Conservation (phyloP, 2,113 vertebrate genomes). For the Notothenia coriiceps region DNA sequence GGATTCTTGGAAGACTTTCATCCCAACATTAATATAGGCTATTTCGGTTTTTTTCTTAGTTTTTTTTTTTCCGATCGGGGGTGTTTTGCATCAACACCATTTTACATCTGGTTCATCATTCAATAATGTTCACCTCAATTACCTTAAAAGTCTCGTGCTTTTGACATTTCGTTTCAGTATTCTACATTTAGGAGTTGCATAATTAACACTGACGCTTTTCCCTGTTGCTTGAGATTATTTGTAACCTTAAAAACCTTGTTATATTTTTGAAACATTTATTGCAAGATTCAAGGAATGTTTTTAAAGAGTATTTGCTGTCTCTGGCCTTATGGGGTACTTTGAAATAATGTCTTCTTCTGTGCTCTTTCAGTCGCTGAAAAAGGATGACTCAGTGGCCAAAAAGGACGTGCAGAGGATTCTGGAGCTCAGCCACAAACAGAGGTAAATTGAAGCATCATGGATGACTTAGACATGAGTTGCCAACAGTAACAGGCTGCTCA, state of each 20-base stretch:
- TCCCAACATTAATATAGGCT: conserved; percentile 47
- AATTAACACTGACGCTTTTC: not conserved
- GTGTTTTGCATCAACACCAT: conserved; percentile 33
- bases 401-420: conserved; percentile 93
- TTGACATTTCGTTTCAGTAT: not conserved
- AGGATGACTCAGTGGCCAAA: conserved; percentile 91
- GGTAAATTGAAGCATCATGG: conserved; percentile 83
- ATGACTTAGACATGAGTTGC: conserved; percentile 7
- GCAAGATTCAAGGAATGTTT: not conserved
- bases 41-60: not conserved
- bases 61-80: not conserved
- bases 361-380: conserved; percentile 90
- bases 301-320: not conserved
- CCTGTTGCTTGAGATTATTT: conserved; percentile 1
- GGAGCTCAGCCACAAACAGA: conserved; percentile 95
- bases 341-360: conserved; percentile 37
- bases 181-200: not conserved
- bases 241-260: conserved; percentile 11
- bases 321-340: not conserved
- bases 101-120: conserved; percentile 47
- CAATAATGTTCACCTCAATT: conserved; percentile 23
- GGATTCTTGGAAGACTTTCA: conserved; percentile 23
- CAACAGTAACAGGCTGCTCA: not conserved
- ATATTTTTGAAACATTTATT: conserved; percentile 6
- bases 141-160: conserved; percentile 6